phyloP scores from a whole-genome alignment of 2,888 invertebrate genomes.

The Eucera pruinosa region DNA sequence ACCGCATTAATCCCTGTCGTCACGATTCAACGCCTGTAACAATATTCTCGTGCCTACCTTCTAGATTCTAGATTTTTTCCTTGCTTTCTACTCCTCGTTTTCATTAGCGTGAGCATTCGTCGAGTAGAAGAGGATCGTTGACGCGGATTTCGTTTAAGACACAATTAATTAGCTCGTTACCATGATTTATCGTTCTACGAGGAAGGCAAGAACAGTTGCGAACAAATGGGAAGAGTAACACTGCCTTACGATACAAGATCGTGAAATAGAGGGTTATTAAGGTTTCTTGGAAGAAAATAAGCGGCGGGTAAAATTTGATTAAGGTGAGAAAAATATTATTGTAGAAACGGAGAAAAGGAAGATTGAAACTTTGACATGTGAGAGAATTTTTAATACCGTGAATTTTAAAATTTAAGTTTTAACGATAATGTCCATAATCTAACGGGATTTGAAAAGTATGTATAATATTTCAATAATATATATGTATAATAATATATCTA shows the following conservation, averaged over 20 bases:
- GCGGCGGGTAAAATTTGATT: too few relatives aligned
- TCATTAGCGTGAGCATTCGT: neutral
- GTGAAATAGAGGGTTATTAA: neutral
- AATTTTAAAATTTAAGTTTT: too few relatives aligned
- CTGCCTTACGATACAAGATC: neutral
- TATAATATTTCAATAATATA: too few relatives aligned
- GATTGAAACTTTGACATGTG: too few relatives aligned
- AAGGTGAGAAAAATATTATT: too few relatives aligned
- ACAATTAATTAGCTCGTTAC: slow-evolving; percentile 37
- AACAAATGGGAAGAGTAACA: neutral
- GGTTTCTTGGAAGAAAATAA: too few relatives aligned
- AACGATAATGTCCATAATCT: too few relatives aligned
- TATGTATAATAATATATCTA: too few relatives aligned
- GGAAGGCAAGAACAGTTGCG: too few relatives aligned
- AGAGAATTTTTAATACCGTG: too few relatives aligned
- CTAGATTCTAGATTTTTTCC: neutral
- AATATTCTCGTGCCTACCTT: slow-evolving; percentile 17
- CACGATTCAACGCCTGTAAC: slow-evolving; percentile 18
- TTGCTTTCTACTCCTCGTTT: neutral
- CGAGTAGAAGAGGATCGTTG: neutral
- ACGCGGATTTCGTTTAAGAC: slow-evolving; percentile 1
- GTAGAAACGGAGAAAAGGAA: too few relatives aligned
- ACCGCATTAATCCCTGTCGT: slow-evolving; percentile 28
- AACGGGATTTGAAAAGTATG: too few relatives aligned
- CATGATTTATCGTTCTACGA: neutral